Conservation (phyloP, 2,888 invertebrate species). For the Drosophila heteroneura region DNA sequence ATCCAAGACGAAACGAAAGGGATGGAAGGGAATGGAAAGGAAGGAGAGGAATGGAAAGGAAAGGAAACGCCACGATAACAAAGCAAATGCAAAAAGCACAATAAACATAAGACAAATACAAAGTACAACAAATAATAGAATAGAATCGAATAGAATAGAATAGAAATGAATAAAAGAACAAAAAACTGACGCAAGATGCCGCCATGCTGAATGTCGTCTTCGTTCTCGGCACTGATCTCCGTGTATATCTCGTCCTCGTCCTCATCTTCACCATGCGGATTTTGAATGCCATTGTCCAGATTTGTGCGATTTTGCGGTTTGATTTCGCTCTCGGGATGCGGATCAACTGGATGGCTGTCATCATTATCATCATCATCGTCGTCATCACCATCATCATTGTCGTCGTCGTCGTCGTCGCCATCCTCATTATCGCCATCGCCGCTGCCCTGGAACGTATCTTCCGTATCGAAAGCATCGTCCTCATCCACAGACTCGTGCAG, state of each 20-base stretch:
- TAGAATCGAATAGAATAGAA: constrained; percentile 24
- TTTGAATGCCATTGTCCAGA: neutral
- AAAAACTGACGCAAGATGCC: constrained; percentile 82
- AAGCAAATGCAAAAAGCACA: constrained; percentile 14
- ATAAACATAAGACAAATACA: constrained; percentile 22
- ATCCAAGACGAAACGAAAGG: neutral
- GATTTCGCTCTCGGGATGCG: constrained; percentile 8
- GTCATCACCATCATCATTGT: constrained; percentile 8
- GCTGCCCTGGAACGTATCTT: constrained; percentile 39
- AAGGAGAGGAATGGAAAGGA: constrained; percentile 19
- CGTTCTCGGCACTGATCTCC: constrained; percentile 51
- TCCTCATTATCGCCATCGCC: constrained; percentile 46
- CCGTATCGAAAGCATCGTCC: constrained; percentile 23
- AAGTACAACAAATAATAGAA: constrained; percentile 21
- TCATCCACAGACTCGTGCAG: constrained; percentile 16
- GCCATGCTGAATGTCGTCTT: constrained; percentile 65
- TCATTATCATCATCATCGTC: constrained; percentile 37
- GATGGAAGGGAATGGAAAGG: too few relatives aligned
- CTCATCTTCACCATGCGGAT: constrained; percentile 25
- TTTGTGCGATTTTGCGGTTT: neutral
- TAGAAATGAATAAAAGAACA: constrained; percentile 48
- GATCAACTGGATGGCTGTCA: constrained; percentile 4
- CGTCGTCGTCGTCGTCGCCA: constrained; percentile 52
- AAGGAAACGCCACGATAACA: constrained; percentile 31
- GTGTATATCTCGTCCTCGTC: constrained; percentile 56